A percentile compares a stretch with the other conserved stretches of the same genome.
These are phyloP conservation scores for Hydraecia micacea DNA, from an alignment of 2,888 invertebrate species.

Conservation along the genomic window DNA sequence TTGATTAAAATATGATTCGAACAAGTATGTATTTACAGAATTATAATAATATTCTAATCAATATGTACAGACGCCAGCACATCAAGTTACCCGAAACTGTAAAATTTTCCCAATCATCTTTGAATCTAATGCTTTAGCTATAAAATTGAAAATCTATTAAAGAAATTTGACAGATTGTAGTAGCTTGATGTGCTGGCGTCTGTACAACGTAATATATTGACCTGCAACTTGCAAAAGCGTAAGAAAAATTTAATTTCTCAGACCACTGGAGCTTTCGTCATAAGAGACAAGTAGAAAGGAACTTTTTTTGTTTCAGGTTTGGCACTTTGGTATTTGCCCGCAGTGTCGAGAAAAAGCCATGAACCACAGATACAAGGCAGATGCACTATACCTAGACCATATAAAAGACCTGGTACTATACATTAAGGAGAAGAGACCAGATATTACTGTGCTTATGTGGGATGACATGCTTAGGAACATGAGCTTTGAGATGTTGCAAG, in stretches of 20 bases:
- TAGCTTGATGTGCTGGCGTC: too few relatives aligned
- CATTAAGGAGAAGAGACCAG: slow-evolving; percentile 91
- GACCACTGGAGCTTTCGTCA: neutral
- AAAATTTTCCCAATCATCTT: too few relatives aligned
- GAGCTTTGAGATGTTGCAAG: slow-evolving; percentile 88
- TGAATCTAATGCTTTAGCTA: too few relatives aligned
- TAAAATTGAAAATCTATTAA: too few relatives aligned
- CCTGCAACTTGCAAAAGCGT: neutral
- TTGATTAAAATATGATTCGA: neutral
- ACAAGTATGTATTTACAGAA: neutral
- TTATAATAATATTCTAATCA: neutral
- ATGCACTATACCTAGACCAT: slow-evolving; percentile 92
- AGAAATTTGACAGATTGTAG: too few relatives aligned
- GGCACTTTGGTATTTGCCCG: slow-evolving; percentile 92
- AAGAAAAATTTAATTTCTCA: neutral
- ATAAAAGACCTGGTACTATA: slow-evolving; percentile 91
- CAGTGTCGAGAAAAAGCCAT: slow-evolving; percentile 88
- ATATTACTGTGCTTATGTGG: slow-evolving; percentile 94
- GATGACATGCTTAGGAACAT: slow-evolving; percentile 95
- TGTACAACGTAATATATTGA: neutral
- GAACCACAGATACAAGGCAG: slow-evolving; percentile 87
- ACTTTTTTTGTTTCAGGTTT: slow-evolving; percentile 89
- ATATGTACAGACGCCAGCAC: too few relatives aligned
- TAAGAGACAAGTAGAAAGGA: neutral
- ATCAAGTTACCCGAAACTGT: too few relatives aligned